Base-by-base conservation (phyloP, 2,888 invertebrate genomes). In the Perizoma affinitatum region DNA sequence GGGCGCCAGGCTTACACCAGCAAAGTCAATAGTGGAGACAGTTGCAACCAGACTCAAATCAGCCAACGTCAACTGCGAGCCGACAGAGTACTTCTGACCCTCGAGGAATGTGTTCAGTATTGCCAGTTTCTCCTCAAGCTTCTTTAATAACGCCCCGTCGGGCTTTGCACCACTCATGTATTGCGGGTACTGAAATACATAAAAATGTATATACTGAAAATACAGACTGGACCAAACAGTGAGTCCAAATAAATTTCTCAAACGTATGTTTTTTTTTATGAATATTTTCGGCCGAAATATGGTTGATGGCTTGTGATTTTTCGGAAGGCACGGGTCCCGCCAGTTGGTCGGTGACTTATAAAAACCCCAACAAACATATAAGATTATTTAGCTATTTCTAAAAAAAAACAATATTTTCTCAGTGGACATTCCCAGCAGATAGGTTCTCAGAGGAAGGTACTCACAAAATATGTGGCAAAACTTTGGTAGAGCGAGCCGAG, bases 11-110 rank as follows among this genome's bases (percentile, higher is more conserved):
- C 95, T 95, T 70, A 94, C 94, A 0, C 85, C 88, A 38, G 91
- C 82, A 54, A 94, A 94, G 68, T 95, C 96, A 38, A 93, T 93
- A 7, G 95, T 95, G 0, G 96, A 94, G 0, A 96, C 92, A 0
- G 94, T 93, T 0, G 95, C 93, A 8, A 94, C 93, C 6, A 96
- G 80, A 6, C 94, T 80, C 46, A 96, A 85, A 83, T 97, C 97
- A 6, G 97, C 97, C 8, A 97, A 77, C 3, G 96, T 96, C 57
- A 96, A 81, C 10, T 91, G 83, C 34, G 94, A 87, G 3, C 96
- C 96, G 0, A 95, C 96, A 4, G 92, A 94, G 79, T 94, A 97
- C 52, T 93, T 86, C 52, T 93, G 86, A 2, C 93, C 94, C 44
- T 94, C 94, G 34, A 97, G 88, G 86, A 95, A 95, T 0, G 83